Percentiles rank a stretch among this genome's conserved stretches.
phyloP scores from a whole-genome alignment of 1,140 invertebrate species.

The Aradophagus sp. region DNA sequence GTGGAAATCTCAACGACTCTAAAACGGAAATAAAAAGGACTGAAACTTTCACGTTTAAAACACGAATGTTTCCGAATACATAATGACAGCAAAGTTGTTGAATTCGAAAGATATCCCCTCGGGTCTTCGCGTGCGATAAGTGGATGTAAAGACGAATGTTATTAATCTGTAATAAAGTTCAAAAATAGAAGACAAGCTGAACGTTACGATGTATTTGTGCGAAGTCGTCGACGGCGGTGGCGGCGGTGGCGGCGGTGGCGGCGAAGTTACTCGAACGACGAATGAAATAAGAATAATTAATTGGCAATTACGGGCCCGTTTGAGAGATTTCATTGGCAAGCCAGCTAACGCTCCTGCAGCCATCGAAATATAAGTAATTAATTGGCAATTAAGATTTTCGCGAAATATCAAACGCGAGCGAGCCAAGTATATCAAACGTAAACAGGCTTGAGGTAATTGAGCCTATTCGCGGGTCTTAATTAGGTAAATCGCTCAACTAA shows the following conservation, averaged over 20 bases:
- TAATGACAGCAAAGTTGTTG: no score
- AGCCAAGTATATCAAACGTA: slow-evolving; percentile 41
- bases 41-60: no score
- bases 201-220: slow-evolving; percentile 13
- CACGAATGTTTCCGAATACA: no score
- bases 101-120: no score
- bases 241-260: no score
- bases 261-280: slow-evolving; percentile 13
- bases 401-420: slow-evolving; percentile 42
- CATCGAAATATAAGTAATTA: slow-evolving; percentile 51
- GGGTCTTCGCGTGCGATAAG: no score
- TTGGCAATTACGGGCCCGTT: slow-evolving; percentile 40
- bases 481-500: slow-evolving; percentile 41
- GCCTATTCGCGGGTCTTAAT: slow-evolving; percentile 46
- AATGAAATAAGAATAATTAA: slow-evolving; percentile 41
- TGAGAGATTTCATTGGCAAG: slow-evolving; percentile 21
- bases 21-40: no score
- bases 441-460: slow-evolving; percentile 38
- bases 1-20: no score
- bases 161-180: slow-evolving; percentile 10
- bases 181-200: slow-evolving; percentile 18
- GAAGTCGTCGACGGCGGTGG: slow-evolving; percentile 6
- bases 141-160: no score
- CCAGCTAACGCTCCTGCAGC: slow-evolving; percentile 11
- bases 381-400: slow-evolving; percentile 51